These are phyloP conservation scores for Lacanobia oleracea DNA, from an alignment of 2,888 invertebrate species.

Conservation along the genomic window DNA sequence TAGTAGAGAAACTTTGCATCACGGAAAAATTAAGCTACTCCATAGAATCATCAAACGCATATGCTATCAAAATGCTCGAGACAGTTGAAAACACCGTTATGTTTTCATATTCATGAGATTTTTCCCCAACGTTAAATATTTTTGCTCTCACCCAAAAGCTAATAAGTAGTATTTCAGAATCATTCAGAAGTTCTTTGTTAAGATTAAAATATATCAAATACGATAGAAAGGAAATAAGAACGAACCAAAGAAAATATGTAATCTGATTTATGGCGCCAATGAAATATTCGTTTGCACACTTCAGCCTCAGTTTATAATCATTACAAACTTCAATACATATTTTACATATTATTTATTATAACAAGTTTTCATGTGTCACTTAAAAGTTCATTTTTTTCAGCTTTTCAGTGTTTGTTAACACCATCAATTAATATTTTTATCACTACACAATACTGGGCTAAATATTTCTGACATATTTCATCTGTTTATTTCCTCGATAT, in stretches of 20 bases:
- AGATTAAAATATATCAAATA: conserved; percentile 4
- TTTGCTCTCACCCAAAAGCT: background rate
- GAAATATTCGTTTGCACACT: conserved; percentile 49
- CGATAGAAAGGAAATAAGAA: conserved; percentile 24
- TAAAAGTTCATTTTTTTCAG: conserved; percentile 6
- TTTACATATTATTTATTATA: conserved; percentile 38
- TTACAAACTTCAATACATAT: conserved; percentile 26
- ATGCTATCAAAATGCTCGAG: background rate
- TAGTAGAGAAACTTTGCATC: too few relatives aligned
- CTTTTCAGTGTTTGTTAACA: conserved; percentile 31
- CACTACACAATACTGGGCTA: background rate
- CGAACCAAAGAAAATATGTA: conserved; percentile 43
- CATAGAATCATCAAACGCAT: background rate
- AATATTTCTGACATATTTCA: conserved; percentile 26
- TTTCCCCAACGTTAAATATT: background rate
- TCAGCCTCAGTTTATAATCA: conserved; percentile 44
- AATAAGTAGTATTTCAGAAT: background rate
- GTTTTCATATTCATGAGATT: background rate
- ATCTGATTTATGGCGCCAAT: conserved; percentile 50
- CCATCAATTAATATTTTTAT: conserved; percentile 51
- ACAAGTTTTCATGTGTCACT: conserved; percentile 4
- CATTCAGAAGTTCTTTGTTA: background rate
- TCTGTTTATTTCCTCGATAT: conserved; percentile 29
- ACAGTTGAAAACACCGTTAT: conserved; percentile 15
- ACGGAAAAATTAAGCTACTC: background rate